phyloP scores from a whole-genome alignment of 2,797 vertebrate genomes.

The Telmatherina bonti region DNA sequence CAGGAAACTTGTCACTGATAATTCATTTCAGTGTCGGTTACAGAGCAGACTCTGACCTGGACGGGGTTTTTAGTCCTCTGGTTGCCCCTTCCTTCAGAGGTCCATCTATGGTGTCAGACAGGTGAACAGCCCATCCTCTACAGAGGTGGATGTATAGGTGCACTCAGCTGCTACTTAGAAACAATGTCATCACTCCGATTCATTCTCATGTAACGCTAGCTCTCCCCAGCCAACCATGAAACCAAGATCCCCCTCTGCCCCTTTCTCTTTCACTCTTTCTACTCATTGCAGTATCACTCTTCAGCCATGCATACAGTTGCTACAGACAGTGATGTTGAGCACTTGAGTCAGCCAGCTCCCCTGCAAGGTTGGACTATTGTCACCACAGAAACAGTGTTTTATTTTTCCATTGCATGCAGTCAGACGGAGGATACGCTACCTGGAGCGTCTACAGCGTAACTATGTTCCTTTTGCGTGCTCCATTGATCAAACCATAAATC shows the following conservation, averaged over 20 bases:
- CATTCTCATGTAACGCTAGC: constrained; percentile 79
- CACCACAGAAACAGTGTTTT: constrained; percentile 20
- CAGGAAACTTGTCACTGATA: constrained; percentile 51
- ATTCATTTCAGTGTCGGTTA: constrained; percentile 44
- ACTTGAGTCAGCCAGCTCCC: constrained; percentile 47
- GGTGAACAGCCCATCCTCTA: constrained; percentile 59
- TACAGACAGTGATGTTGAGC: constrained; percentile 58
- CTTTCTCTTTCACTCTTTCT: constrained; percentile 70
- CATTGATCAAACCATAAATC: constrained; percentile 33
- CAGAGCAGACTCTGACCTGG: constrained; percentile 12
- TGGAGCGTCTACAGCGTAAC: constrained; percentile 9
- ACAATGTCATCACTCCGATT: constrained; percentile 82
- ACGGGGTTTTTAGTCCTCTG: constrained; percentile 34
- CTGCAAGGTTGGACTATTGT: constrained; percentile 45
- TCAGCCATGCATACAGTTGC: constrained; percentile 74
- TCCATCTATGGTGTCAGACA: constrained; percentile 42
- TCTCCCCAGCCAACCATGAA: constrained; percentile 69
- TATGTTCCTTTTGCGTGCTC: constrained; percentile 11
- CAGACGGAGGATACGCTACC: neutral
- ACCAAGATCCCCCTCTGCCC: constrained; percentile 68
- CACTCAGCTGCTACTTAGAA: constrained; percentile 68
- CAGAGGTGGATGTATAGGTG: constrained; percentile 59
- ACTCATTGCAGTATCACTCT: constrained; percentile 72
- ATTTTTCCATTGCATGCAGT: neutral
- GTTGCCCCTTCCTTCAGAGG: constrained; percentile 20